These are phyloP conservation scores for Perognathus longimembris DNA, from an alignment of 2,113 vertebrate genomes.

Conservation along the genomic window DNA sequence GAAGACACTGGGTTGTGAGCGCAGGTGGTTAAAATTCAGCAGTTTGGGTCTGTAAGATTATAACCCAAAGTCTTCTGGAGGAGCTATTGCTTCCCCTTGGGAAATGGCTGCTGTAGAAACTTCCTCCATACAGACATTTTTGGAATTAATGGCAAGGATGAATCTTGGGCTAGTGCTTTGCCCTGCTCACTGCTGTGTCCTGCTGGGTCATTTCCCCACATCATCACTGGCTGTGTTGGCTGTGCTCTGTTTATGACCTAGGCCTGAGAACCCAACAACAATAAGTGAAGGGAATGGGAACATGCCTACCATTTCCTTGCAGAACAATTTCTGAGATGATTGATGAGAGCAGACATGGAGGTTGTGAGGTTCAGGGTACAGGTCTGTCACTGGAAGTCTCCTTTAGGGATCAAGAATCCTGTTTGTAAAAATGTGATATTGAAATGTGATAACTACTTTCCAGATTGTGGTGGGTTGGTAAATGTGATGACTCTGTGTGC, in stretches of 20 bases:
- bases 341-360: not conserved
- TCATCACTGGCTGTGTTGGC: not conserved
- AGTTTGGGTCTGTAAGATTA: not conserved
- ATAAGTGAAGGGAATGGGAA: too few species aligned
- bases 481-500: not conserved
- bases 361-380: fast-evolving
- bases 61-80: not conserved
- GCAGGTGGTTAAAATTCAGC: not conserved
- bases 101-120: not conserved
- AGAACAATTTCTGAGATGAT: not conserved
- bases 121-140: slow-evolving; percentile 12
- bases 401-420: not conserved
- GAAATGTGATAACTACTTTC: not conserved
- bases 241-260: not conserved
- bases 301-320: not conserved
- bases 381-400: too few species aligned
- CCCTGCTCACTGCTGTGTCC: not conserved
- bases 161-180: not conserved
- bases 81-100: not conserved
- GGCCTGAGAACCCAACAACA: not conserved
- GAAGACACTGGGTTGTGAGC: fast-evolving
- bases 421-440: not conserved
- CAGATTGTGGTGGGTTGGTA: not conserved
- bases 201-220: not conserved
- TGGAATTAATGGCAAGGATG: slow-evolving; percentile 32